Evolutionary conservation across 2,888 invertebrate genomes (phyloP), one percentile per base, ranked within the genome.

Genomic region (Erebia aethiops): DNA sequence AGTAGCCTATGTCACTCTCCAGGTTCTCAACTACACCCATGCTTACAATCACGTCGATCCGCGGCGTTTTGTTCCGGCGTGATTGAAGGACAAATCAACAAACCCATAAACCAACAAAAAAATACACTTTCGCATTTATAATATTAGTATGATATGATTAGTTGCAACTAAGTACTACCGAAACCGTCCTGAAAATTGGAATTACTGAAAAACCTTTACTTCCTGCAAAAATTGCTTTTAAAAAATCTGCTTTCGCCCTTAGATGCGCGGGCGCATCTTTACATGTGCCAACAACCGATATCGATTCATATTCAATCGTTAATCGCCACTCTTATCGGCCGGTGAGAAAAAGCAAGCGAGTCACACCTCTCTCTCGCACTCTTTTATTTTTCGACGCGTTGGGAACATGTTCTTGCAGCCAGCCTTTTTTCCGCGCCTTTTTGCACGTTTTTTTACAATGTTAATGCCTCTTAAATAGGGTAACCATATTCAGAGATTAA

Each of bases 281-380:
- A 64, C 73, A 41, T 65, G 70, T 72, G 76, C 75, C 76, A 80
- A 78, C 81, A 85, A 84, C 84, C 85, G 86, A 87, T 87, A 89
- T 86, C 84, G 81, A 80, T 81, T 80, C 82, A 79, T 79, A 81
- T 82, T 78, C 79, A 82, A 86, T 86, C 85, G 87, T 84, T 84
- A 84, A 87, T 87, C 86, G 84, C 80, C 80, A 80, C 84, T 82
- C 81, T 87, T 89, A 90, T 89, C 86, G 85, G 79, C 77, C 79
- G 83, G 88, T 83, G 89, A 84, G 88, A 90, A 91, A 87, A 90
- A 86, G 86, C 86, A 87, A 84, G 91, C 90, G 91, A 90, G 91
- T 92, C 90, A 90, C 91, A 88, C 88, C 85, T 90, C 87, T 87
- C 86, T 80, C 82, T 85, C 81, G 78, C 75, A 66, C 74, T 80